These are phyloP conservation scores for Eurytoma adleriae DNA, from an alignment of 2,888 invertebrate species.

Conservation along the genomic window DNA sequence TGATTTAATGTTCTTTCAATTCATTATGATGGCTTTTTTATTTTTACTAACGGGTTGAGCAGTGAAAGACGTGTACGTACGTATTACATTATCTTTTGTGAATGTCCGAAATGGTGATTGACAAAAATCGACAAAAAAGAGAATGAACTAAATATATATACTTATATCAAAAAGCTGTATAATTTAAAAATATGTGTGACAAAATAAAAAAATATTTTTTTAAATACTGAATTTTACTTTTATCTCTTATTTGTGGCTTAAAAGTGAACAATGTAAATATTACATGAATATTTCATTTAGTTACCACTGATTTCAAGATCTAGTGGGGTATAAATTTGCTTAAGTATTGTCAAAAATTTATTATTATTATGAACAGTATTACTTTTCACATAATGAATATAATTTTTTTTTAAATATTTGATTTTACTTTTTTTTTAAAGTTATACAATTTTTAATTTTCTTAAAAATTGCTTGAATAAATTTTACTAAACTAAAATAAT, in stretches of 20 bases:
- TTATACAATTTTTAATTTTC: slow-evolving; percentile 10
- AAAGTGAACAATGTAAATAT: too few relatives aligned
- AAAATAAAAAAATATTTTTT: slow-evolving; percentile 53
- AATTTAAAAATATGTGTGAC: slow-evolving; percentile 46
- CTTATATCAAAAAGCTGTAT: slow-evolving; percentile 32
- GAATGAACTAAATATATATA: slow-evolving; percentile 30
- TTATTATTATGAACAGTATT: too few relatives aligned
- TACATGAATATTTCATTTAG: too few relatives aligned
- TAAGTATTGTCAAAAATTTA: too few relatives aligned
- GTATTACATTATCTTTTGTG: slow-evolving; percentile 54
- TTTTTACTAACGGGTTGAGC: slow-evolving; percentile 26
- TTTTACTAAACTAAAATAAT: too few relatives aligned
- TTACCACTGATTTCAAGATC: too few relatives aligned
- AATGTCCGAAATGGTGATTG: slow-evolving; percentile 31
- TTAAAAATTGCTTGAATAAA: too few relatives aligned
- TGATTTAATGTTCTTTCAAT: slow-evolving; percentile 8
- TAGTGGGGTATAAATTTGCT: too few relatives aligned
- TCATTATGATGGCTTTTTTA: slow-evolving; percentile 33
- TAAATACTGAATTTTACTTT: slow-evolving; percentile 18
- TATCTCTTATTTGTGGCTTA: too few relatives aligned
- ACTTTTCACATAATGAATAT: too few relatives aligned
- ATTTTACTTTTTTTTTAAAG: too few relatives aligned
- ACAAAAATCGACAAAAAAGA: slow-evolving; percentile 24
- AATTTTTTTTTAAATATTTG: too few relatives aligned
- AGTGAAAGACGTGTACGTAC: slow-evolving; percentile 17